Evolutionary conservation across 2,888 invertebrate genomes (phyloP).

Genomic region (Agonopterix alstromeriana): DNA sequence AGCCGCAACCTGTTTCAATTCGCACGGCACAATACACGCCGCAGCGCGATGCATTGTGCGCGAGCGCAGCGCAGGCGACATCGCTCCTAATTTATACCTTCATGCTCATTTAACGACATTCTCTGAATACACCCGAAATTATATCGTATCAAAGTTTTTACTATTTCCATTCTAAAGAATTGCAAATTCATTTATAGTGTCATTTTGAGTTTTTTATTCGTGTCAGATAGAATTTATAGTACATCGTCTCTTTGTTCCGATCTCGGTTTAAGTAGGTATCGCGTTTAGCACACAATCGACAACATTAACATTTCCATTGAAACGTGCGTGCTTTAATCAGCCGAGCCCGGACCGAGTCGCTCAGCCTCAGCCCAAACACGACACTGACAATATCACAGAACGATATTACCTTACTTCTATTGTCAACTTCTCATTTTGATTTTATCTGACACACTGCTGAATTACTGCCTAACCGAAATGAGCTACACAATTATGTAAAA

Average conservation of each 20-base stretch:
- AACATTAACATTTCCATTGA: slow-evolving; percentile 66
- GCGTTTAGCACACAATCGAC: slow-evolving; percentile 67
- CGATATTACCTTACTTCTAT: slow-evolving; percentile 1
- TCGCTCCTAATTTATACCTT: slow-evolving; percentile 68
- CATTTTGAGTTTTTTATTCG: slow-evolving; percentile 49
- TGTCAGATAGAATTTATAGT: slow-evolving; percentile 51
- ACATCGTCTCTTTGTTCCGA: slow-evolving; percentile 51
- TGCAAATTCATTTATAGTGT: slow-evolving; percentile 51
- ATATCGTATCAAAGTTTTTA: slow-evolving; percentile 48
- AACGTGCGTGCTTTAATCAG: slow-evolving; percentile 40
- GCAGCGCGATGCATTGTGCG: slow-evolving; percentile 47
- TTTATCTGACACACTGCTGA: slow-evolving; percentile 1
- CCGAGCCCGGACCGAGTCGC: slow-evolving; percentile 26
- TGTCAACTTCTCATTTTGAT: neutral
- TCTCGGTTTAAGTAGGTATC: slow-evolving; percentile 47
- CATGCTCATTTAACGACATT: slow-evolving; percentile 59
- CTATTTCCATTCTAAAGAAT: slow-evolving; percentile 47
- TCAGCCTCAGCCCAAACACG: slow-evolving; percentile 13
- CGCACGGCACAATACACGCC: slow-evolving; percentile 55
- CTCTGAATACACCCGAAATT: slow-evolving; percentile 46
- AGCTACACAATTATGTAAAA: neutral
- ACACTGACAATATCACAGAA: slow-evolving; percentile 4
- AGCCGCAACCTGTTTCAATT: slow-evolving; percentile 74
- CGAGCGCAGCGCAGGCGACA: slow-evolving; percentile 35
- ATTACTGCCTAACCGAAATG: slow-evolving; percentile 1